Conservation (phyloP, 92 coral and sea anemone genomes). For the Plumapathes pennacea region DNA sequence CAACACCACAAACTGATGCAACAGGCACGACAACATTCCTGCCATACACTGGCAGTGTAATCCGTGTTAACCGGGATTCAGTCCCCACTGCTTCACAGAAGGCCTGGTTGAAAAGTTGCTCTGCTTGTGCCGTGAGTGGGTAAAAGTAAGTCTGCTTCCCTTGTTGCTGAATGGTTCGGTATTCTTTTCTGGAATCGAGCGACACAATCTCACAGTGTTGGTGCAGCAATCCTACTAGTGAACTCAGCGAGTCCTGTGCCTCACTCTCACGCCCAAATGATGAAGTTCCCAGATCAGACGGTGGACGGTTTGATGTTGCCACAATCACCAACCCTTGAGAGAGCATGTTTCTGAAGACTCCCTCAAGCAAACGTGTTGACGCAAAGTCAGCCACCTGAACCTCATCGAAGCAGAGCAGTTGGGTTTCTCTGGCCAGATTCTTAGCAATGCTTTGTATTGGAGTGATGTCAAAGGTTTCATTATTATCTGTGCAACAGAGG, state of each 20-base stretch:
- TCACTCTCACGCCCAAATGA: slow-evolving; percentile 77
- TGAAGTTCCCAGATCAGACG: slow-evolving; percentile 63
- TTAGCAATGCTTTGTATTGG: slow-evolving; percentile 65
- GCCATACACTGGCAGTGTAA: slow-evolving; percentile 74
- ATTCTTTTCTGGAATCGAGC: slow-evolving; percentile 62
- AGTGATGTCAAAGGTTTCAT: slow-evolving; percentile 41
- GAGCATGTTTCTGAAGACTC: slow-evolving; percentile 71
- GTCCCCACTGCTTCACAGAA: slow-evolving; percentile 71
- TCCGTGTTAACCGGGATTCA: slow-evolving; percentile 55
- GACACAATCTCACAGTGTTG: slow-evolving; percentile 59
- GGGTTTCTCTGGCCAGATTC: slow-evolving; percentile 50
- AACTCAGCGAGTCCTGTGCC: slow-evolving; percentile 61
- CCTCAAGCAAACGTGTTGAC: slow-evolving; percentile 69
- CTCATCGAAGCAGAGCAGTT: slow-evolving; percentile 81
- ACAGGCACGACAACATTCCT: slow-evolving; percentile 71
- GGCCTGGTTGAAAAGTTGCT: slow-evolving; percentile 56
- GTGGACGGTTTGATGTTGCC: slow-evolving; percentile 75
- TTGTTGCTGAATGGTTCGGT: slow-evolving; percentile 55
- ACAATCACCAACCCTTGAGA: slow-evolving; percentile 65
- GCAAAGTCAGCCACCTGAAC: slow-evolving; percentile 83
- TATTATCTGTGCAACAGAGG: slow-evolving; percentile 61
- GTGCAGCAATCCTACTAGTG: slow-evolving; percentile 53
- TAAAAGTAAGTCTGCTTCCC: slow-evolving; percentile 56
- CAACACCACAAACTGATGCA: slow-evolving; percentile 68
- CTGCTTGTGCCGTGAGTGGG: slow-evolving; percentile 50